Percentiles rank a stretch among this genome's conserved stretches.
phyloP scores from a whole-genome alignment of 2,797 vertebrate species.

The Chelidonichthys spinosus region DNA sequence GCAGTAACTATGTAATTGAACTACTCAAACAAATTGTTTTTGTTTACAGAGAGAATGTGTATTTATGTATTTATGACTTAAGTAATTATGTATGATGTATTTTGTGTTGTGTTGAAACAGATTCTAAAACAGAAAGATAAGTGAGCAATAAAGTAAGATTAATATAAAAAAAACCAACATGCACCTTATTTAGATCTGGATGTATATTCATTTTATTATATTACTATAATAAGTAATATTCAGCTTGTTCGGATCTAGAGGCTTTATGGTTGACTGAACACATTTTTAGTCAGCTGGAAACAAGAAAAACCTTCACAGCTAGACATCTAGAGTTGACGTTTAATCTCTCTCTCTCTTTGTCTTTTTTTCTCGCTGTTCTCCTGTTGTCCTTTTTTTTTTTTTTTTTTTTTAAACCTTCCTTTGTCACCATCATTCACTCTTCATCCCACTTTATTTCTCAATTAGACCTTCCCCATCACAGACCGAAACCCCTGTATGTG shows the following conservation, averaged over 20 bases:
- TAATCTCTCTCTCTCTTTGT: constrained; percentile 6
- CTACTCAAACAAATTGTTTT: not conserved
- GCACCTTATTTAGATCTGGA: not conserved
- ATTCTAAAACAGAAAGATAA: not conserved
- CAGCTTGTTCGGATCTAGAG: not conserved
- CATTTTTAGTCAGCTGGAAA: not conserved
- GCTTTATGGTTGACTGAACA: constrained; percentile 13
- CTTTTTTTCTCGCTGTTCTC: not conserved
- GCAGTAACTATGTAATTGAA: not conserved
- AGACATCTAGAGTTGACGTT: not conserved
- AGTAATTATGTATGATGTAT: not conserved
- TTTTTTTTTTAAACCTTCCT: constrained; percentile 1
- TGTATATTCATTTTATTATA: not conserved
- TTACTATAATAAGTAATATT: not conserved
- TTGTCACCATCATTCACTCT: not conserved
- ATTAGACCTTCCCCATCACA: constrained; percentile 92
- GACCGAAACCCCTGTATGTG: constrained; percentile 94
- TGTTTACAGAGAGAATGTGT: not conserved
- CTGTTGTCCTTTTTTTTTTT: not conserved
- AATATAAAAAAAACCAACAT: no score
- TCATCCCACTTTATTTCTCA: not conserved
- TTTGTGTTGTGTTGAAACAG: not conserved
- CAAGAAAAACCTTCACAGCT: not conserved
- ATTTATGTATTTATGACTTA: no score
- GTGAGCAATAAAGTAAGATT: not conserved